Conservation (phyloP, 2,888 invertebrate genomes). For the Drosophila neotestacea region DNA sequence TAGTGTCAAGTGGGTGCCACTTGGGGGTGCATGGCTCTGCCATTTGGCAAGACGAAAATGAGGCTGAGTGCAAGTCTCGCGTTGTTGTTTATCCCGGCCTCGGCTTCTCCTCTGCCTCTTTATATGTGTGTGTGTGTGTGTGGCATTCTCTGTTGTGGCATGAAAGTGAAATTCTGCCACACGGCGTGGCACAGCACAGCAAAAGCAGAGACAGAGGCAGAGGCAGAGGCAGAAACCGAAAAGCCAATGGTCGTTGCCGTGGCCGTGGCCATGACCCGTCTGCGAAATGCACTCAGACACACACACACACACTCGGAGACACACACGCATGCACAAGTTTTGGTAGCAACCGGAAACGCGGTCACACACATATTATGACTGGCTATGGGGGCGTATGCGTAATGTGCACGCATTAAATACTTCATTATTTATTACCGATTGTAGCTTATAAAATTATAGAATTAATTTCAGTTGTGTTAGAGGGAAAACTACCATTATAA, state of each 20-base stretch:
- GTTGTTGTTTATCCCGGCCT: conserved; percentile 55
- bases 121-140: conserved; percentile 36
- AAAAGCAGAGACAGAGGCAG: conserved; percentile 21
- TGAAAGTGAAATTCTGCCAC: conserved; percentile 74
- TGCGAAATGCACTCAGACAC: conserved; percentile 65
- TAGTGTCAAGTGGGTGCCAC: conserved; percentile 50
- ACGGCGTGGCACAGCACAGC: conserved; percentile 39
- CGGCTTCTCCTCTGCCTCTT: conserved; percentile 16
- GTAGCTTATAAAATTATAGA: not conserved
- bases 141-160: conserved; percentile 38
- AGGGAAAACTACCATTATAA: not conserved
- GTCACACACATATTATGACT: conserved; percentile 46
- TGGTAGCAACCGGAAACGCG: conserved; percentile 66
- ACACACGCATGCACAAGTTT: conserved; percentile 49
- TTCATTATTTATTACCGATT: conserved; percentile 12
- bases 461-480: not conserved
- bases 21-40: conserved; percentile 22
- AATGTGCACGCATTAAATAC: conserved; percentile 41
- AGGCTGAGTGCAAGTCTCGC: conserved; percentile 78
- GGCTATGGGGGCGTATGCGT: conserved; percentile 50
- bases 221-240: conserved; percentile 46
- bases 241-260: conserved; percentile 60
- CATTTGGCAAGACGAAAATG: conserved; percentile 64
- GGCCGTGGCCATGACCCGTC: conserved; percentile 71
- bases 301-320: conserved; percentile 36